phyloP scores from a whole-genome alignment of 1,140 invertebrate genomes.

The Phymorhynchus buccinoides region DNA sequence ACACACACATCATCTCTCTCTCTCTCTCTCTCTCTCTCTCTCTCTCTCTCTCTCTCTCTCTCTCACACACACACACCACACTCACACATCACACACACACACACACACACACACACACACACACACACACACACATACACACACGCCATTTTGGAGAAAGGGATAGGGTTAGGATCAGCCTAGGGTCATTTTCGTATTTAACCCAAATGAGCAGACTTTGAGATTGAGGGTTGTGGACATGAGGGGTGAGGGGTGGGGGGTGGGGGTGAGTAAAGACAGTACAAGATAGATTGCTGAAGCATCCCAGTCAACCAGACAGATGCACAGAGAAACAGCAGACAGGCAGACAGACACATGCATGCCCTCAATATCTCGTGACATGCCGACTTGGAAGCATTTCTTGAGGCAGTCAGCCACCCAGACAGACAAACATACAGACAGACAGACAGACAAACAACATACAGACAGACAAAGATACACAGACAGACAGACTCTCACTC shows the following conservation, averaged over 20 bases:
- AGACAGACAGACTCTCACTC: background rate
- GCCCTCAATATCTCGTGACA: no score
- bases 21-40: background rate
- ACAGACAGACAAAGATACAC: no score
- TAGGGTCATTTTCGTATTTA: no score
- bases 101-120: conserved; percentile 4
- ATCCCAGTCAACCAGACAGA: background rate
- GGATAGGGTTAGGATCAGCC: no score
- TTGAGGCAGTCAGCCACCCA: background rate
- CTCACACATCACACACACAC: conserved; percentile 15
- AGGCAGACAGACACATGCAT: background rate
- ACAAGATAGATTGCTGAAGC: background rate
- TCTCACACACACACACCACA: background rate
- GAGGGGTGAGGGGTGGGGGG: no score
- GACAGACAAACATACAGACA: conserved; percentile 3
- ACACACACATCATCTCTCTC: background rate
- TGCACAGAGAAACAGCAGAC: background rate
- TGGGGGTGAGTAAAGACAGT: no score
- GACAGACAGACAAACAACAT: background rate
- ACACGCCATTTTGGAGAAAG: no score
- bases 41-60: background rate
- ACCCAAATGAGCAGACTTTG: background rate
- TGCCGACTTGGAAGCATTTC: no score
- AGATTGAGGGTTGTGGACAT: no score
- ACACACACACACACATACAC: background rate